Base-by-base conservation (phyloP, 2,797 vertebrate species). In the Periparus ater region DNA sequence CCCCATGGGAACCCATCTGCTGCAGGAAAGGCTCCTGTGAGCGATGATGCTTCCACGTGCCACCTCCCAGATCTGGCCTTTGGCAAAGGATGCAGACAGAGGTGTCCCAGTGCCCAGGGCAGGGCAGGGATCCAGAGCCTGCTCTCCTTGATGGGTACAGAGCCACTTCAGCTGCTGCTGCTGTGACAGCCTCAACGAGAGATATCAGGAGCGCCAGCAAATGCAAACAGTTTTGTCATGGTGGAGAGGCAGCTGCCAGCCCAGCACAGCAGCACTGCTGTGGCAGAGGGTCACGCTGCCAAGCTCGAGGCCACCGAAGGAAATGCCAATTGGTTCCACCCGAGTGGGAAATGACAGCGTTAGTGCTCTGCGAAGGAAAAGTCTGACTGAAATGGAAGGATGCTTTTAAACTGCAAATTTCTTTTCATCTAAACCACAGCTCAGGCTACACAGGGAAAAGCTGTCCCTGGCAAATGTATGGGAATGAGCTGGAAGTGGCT, bases 371-470 rank as follows among this genome's bases (percentile, higher is more conserved):
- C 58, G 83, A 75, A 87, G 78, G 81, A 72, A 4, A 88, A 92
- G 54, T 22, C 89, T 85, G 10, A 6, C 61, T 58, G 73, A 60
- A 92, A 89, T 48, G 61, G 78, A 92, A 88, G 63, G 72, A 94
- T 57, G 86, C 75, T 92, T 91, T 85, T 34, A 85, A 87, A 94
- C 65, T 62, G 75, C 61, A 66, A 36, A 89, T 89, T 95, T 94
- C 50, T 54, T 77, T 65, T 62, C 34, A 83, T 83, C 84, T 55
- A 62, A 85, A 72, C 81, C 61, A 27, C 68, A 55, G 78, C 78
- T 96, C 65, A n/a, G 67, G 66, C 63, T 81, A 73, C 48, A 17
- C 2, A 65, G 58, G 51, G 54, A 80, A 93, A 88, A 94, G 34
- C 62, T 89, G 66, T 85, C 79, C 87, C 77, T 68, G 85, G 91